Percentiles rank a stretch among this genome's conserved stretches.
Evolutionary conservation across 2,113 vertebrate genomes (phyloP).

Genomic region (Bostrychus sinensis): DNA sequence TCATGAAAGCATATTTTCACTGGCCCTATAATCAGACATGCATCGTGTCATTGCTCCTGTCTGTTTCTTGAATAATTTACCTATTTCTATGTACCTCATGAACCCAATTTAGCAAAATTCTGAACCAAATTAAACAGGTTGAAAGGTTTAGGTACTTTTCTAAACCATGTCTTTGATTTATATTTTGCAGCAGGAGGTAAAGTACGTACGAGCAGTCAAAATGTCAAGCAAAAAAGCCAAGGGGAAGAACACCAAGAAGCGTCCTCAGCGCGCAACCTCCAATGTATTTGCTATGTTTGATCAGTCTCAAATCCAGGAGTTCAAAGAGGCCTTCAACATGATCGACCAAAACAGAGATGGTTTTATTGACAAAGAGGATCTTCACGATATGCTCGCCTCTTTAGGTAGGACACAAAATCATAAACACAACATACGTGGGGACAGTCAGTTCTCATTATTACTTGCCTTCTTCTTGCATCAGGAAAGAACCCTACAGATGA

Average conservation of each 20-base stretch:
- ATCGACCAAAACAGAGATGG: slow-evolving; percentile 94
- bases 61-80: too few species aligned
- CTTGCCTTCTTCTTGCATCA: slow-evolving; percentile 43
- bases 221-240: slow-evolving; percentile 96
- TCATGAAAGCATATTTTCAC: too few species aligned
- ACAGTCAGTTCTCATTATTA: background rate
- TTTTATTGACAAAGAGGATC: slow-evolving; percentile 93
- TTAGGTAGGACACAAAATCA: slow-evolving; percentile 76
- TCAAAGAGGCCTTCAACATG: slow-evolving; percentile 96
- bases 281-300: slow-evolving; percentile 95
- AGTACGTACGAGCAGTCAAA: slow-evolving; percentile 48
- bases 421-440: background rate
- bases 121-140: too few species aligned
- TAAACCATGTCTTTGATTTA: background rate
- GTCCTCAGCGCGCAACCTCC: slow-evolving; percentile 92
- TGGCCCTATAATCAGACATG: too few species aligned
- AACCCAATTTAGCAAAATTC: too few species aligned
- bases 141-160: background rate
- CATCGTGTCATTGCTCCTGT: too few species aligned
- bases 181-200: slow-evolving; percentile 22
- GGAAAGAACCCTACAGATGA: slow-evolving; percentile 94
- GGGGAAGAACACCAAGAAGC: slow-evolving; percentile 96
- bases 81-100: too few species aligned
- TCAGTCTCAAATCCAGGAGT: slow-evolving; percentile 94
- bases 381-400: slow-evolving; percentile 94